Base-by-base conservation (phyloP, 1,140 invertebrate genomes). In the Paralvinella palmiformis region DNA sequence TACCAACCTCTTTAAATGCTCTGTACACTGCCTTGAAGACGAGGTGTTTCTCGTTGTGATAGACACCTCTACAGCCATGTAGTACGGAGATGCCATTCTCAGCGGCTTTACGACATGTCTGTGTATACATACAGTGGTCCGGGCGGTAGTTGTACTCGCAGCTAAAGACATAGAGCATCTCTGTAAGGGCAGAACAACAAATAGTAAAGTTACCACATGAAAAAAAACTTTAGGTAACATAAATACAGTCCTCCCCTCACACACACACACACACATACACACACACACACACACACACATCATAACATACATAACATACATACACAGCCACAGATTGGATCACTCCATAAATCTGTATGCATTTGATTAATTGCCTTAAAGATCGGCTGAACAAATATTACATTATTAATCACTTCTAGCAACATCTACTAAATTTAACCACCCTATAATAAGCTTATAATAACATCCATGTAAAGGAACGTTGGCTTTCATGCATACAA, bases 61-160 rank as follows among this genome's bases (percentile, higher is more conserved):
- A 95, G 32, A 88, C 89, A 13, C 88, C 85, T 60, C 93, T 82
- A 68, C 90, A 94, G 3, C 92, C 94, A 80, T 97, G 94, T n/a
- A 96, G 72, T 2, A 96, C 85, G 64, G 86, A 82, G 15, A 92
- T 86, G 4, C 93, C 93, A n/a, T 85, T 70, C 58, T 84, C 80
- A 66, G 89, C 87, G 5, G 91, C 91, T 61, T 84, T 83, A 45
- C 84, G 83, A 73, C 94, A 96, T 3, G 91, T 88, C 73, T 88
- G 91, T 72, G 79, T 81, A 71, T 96, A 96, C 89, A 94, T 93
- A 76, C 93, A 96, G 76, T 96, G 93, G 82, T 96, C 93, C 10
- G 92, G 88, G 59, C 93, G 85, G 75, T 91, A 96, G 79, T 96
- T 97, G 80, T 90, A 94, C 58, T 90, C 84, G 76, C 94, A 96